phyloP scores from a whole-genome alignment of 2,888 invertebrate species.

The Euplexia lucipara region DNA sequence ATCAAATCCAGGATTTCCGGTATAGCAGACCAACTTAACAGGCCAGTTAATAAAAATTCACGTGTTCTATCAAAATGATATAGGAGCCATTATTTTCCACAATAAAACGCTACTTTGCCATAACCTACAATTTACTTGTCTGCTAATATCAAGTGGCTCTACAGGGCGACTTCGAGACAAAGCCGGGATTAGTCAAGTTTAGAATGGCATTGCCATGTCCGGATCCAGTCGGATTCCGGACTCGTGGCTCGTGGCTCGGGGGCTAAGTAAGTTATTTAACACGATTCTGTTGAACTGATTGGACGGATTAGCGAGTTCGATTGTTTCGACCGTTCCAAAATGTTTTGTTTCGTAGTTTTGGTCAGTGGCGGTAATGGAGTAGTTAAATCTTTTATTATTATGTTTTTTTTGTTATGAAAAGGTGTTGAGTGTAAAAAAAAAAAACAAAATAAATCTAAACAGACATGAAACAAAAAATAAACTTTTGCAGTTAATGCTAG shows the following conservation, averaged over 20 bases:
- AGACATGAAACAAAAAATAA: too few relatives aligned
- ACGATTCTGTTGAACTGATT: conserved; percentile 56
- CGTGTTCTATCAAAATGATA: background rate
- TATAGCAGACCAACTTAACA: too few relatives aligned
- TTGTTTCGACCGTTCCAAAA: conserved; percentile 35
- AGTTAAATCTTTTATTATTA: conserved; percentile 7
- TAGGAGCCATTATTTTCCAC: background rate
- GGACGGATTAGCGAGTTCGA: conserved; percentile 51
- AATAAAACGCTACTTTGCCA: conserved; percentile 14
- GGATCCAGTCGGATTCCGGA: conserved; percentile 43
- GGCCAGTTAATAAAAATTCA: too few relatives aligned
- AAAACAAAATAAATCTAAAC: too few relatives aligned
- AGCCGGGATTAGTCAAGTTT: conserved; percentile 67
- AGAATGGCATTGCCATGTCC: conserved; percentile 67
- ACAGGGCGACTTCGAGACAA: conserved; percentile 49
- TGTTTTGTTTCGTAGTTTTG: conserved; percentile 2
- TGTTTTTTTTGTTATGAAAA: background rate
- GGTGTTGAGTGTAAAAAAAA: too few relatives aligned
- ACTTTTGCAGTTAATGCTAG: too few relatives aligned
- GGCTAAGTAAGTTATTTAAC: conserved; percentile 58
- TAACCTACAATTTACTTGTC: conserved; percentile 35
- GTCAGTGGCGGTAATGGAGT: background rate
- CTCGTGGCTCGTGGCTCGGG: conserved; percentile 34
- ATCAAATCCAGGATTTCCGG: too few relatives aligned
- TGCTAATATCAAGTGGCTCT: conserved; percentile 47